Evolutionary conservation across 2,113 vertebrate genomes (phyloP), one percentile per base, ranked within the genome.

Genomic region (Varanus salvator): DNA sequence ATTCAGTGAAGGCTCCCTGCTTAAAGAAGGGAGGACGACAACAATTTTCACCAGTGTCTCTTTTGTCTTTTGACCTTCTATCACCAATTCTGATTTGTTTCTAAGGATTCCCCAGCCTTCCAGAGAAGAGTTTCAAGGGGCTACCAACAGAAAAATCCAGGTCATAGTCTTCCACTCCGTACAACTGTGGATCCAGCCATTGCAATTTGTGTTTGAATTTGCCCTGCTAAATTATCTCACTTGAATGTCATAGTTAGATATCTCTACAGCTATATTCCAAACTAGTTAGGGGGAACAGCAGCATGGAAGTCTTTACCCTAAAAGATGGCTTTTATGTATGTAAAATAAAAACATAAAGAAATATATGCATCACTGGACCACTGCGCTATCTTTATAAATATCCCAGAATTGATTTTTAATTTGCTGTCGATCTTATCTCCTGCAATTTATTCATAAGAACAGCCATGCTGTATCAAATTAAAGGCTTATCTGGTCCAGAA

Each of bases 391-490:
- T 64, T 34, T 80, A 31, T 93, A 38, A 71, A 8, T 69, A 80
- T 7, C 87, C 82, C 82, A 71, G 54, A 52, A 50, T 38, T 66
- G 68, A 87, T 80, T 0, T 2, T 34, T 86, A 93, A 78, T 78
- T n/a, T 85, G 50, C 50, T 60, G 78, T 85, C 0, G 0, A 31
- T 84, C 87, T 48, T 89, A 44, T 52, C 91, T 93, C 90, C 89
- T 93, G 78, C 77, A 94, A 74, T 76, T 17, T 1, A 87, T 64
- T 64, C 60, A 64, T 19, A 64, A 64, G 60, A 64, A 64, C 60
- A 64, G 60, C 17, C 60, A 64, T 19, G 15, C 60, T 64, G 60
- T 15, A 64, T 64, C 60, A 64, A 19, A 60, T 15, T 15, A 60
- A 60, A 60, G 57, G 57, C 11, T 15, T 60, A 60, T 64, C 60